A percentile compares a stretch with the other conserved stretches of the same genome.
phyloP scores from a whole-genome alignment of 2,888 invertebrate species.

The Pseudococcus viburni region DNA sequence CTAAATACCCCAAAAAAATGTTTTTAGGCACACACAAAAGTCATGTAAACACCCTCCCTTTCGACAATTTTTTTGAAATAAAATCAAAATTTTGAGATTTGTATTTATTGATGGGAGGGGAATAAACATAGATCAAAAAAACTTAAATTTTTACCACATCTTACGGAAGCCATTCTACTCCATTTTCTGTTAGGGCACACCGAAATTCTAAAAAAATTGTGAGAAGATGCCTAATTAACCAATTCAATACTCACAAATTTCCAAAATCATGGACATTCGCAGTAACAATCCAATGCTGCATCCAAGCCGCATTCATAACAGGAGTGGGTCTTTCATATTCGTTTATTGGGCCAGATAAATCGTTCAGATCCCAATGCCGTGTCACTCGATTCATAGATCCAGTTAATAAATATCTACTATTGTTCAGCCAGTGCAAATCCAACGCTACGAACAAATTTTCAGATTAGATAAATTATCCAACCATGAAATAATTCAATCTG shows the following conservation, averaged over 20 bases:
- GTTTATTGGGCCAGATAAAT: constrained; percentile 61
- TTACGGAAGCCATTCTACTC: no score
- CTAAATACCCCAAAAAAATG: no score
- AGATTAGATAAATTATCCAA: not conserved
- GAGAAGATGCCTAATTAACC: no score
- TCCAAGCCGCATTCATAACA: constrained; percentile 35
- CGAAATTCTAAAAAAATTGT: no score
- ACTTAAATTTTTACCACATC: no score
- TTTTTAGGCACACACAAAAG: no score
- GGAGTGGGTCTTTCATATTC: constrained; percentile 48
- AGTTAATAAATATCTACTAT: constrained; percentile 56
- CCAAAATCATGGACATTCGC: constrained; percentile 52
- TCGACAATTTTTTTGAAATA: no score
- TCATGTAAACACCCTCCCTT: no score
- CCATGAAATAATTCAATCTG: not conserved
- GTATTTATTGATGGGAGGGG: no score
- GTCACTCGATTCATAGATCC: constrained; percentile 43
- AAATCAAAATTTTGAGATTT: no score
- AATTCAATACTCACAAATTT: not conserved
- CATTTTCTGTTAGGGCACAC: no score
- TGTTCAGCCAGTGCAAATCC: constrained; percentile 59
- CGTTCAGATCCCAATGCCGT: constrained; percentile 65
- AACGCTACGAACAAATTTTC: constrained; percentile 45
- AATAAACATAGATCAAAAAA: no score
- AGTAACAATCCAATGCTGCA: constrained; percentile 61